A percentile compares a stretch with the other conserved stretches of the same genome.
Conservation (phyloP, 2,888 invertebrate genomes). For the Synergus japonicus region DNA sequence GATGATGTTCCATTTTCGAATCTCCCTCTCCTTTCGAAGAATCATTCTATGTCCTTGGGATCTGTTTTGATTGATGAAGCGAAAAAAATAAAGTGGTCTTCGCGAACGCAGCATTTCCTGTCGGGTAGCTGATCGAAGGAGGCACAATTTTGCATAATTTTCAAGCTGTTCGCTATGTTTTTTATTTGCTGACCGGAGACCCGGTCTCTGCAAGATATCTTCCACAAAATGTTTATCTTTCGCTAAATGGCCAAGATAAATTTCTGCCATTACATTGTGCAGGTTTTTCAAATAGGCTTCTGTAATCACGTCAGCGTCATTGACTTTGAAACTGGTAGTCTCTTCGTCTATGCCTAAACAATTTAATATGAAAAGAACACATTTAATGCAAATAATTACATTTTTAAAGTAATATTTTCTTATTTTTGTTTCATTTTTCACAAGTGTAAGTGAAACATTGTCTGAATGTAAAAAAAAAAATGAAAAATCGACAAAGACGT, state of each 20-base stretch:
- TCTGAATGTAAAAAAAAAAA: no score
- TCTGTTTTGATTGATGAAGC: conserved; percentile 71
- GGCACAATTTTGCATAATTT: conserved; percentile 67
- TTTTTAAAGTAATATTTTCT: no score
- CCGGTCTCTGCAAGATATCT: conserved; percentile 66
- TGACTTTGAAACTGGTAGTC: conserved; percentile 64
- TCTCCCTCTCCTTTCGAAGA: conserved; percentile 68
- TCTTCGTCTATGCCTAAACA: conserved; percentile 67
- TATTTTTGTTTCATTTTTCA: no score
- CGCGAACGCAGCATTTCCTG: conserved; percentile 77
- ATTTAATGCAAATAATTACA: no score
- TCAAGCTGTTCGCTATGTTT: conserved; percentile 69
- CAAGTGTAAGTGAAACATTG: no score
- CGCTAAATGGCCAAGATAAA: conserved; percentile 76
- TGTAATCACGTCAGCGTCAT: conserved; percentile 59
- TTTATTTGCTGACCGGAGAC: conserved; percentile 73
- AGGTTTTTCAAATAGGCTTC: conserved; percentile 53
- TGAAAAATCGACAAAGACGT: no score
- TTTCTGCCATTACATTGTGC: conserved; percentile 72
- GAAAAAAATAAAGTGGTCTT: conserved; percentile 77
- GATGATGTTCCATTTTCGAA: conserved; percentile 69
- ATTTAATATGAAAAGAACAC: not conserved
- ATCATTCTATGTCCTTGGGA: conserved; percentile 67
- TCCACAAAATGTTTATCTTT: conserved; percentile 77
- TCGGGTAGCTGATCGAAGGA: conserved; percentile 70